Base-by-base conservation (phyloP, 2,113 vertebrate genomes). In the Aplodontia rufa region DNA sequence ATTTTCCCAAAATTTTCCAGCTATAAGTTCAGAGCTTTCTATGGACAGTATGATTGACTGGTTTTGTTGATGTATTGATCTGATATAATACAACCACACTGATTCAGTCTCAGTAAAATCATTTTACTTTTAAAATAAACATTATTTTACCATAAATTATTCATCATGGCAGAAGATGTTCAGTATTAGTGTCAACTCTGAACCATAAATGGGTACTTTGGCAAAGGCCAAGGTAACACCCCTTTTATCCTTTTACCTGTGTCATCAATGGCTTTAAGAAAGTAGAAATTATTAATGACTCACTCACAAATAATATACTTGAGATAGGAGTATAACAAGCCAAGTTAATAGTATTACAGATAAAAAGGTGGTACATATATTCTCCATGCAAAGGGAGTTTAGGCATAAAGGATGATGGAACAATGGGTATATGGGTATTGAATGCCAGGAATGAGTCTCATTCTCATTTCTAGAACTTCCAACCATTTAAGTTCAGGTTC, bases 41-140 rank as follows among this genome's bases (percentile, higher is more conserved):
- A 89, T 91, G 53, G 40, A 51, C 58, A 95, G 4, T 16, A 81
- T 68, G 79, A 86, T 5, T 79, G 81, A 47, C 47, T 85, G 47
- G 86, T 60, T 95, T 95, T 88, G n/a, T 71, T 83, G 91, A 96
- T 55, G 72, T 74, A 96, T 66, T 58, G 22, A 88, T 62, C 84
- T 72, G 11, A 5, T 91, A 60, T 9, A 71, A 93, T 72, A 82
- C 47, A 96, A 96, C 55, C 30, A 90, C 28, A 51, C 47, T 37
- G 11, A n/a, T 68, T 45, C 37, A 66, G 76, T 69, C 14, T 22
- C 47, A 96, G 49, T 91, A 32, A 92, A 93, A 24, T 76, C 60
- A 62, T 55, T 81, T 85, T 89, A 42, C 64, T n/a, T 49, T 35
- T 72, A 47, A 96, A 97, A 91, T 66, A 6, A 37, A 40, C 16